A percentile compares a stretch with the other conserved stretches of the same genome.
Evolutionary conservation across 53 echinoderm and acorn worm genomes (phyloP).

Genomic region (Holothuria scabra): DNA sequence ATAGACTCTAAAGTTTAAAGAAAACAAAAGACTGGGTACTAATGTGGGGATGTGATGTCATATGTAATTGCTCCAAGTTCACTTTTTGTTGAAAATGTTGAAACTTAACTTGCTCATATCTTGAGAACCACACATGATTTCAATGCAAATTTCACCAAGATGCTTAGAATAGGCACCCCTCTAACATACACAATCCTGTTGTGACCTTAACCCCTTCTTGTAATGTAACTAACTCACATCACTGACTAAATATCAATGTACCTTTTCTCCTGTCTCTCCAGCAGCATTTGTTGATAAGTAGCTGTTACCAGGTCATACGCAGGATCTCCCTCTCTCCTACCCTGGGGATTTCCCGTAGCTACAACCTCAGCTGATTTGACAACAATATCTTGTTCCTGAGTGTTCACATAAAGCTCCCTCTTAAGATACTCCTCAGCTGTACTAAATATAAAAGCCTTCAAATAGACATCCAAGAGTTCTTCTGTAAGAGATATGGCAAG

Average conservation of each 20-base stretch:
- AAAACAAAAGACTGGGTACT: no score
- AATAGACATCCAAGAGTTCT: conserved; percentile 70
- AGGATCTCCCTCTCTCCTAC: conserved; percentile 70
- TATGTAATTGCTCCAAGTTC: no score
- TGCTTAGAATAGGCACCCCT: no score
- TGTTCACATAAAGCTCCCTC: conserved; percentile 55
- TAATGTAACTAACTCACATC: no score
- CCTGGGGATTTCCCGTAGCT: not conserved
- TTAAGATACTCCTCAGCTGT: conserved; percentile 61
- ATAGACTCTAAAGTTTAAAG: no score
- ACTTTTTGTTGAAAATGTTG: no score
- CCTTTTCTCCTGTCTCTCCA: conserved; percentile 80
- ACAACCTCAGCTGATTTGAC: conserved; percentile 85
- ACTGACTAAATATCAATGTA: not conserved
- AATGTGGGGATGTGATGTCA: no score
- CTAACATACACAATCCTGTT: no score
- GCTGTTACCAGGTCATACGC: conserved; percentile 87
- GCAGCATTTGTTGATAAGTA: conserved; percentile 73
- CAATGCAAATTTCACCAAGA: no score
- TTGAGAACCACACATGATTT: no score
- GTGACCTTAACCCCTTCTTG: no score
- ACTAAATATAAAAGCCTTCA: conserved; percentile 42
- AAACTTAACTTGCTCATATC: no score
- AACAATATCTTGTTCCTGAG: conserved; percentile 61
- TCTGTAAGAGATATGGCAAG: conserved; percentile 63